Conservation (phyloP, 2,113 vertebrate species). For the Neoarius graeffei region DNA sequence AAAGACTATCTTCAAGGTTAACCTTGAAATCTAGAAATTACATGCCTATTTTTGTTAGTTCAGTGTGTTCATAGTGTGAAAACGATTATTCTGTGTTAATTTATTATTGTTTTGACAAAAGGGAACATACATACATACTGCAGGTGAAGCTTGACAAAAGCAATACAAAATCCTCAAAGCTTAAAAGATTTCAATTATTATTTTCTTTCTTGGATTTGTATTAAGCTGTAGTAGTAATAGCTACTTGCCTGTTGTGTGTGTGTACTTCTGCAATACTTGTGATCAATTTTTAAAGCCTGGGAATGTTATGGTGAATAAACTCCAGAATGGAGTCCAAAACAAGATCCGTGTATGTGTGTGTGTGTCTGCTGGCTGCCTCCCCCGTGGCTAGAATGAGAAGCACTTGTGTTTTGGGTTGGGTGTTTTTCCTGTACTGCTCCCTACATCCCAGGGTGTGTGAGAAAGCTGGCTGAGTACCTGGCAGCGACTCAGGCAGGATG, state of each 20-base stretch:
- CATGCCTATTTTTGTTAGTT: background rate
- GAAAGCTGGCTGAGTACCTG: conserved; percentile 52
- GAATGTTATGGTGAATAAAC: background rate
- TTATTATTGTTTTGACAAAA: background rate
- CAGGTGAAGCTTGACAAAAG: background rate
- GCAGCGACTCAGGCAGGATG: conserved; percentile 63
- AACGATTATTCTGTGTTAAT: background rate
- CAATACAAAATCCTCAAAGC: background rate
- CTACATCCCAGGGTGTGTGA: conserved; percentile 48
- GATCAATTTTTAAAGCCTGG: conserved; percentile 19
- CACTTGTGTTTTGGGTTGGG: conserved; percentile 39
- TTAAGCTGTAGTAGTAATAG: background rate
- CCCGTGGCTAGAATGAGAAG: conserved; percentile 48
- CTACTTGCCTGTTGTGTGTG: background rate
- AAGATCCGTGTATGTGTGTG: conserved; percentile 30
- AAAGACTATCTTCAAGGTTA: background rate
- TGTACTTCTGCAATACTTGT: background rate
- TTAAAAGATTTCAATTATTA: conserved; percentile 3
- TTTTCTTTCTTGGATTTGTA: background rate
- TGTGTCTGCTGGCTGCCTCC: conserved; percentile 31
- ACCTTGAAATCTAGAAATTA: background rate
- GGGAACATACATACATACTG: too few species aligned
- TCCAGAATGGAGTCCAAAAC: conserved; percentile 16
- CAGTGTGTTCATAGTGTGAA: background rate
- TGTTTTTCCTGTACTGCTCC: conserved; percentile 47